Percentiles rank a stretch among this genome's conserved stretches.
Evolutionary conservation across 2,113 vertebrate species (phyloP).

Genomic region (Lethenteron camtschaticum): DNA sequence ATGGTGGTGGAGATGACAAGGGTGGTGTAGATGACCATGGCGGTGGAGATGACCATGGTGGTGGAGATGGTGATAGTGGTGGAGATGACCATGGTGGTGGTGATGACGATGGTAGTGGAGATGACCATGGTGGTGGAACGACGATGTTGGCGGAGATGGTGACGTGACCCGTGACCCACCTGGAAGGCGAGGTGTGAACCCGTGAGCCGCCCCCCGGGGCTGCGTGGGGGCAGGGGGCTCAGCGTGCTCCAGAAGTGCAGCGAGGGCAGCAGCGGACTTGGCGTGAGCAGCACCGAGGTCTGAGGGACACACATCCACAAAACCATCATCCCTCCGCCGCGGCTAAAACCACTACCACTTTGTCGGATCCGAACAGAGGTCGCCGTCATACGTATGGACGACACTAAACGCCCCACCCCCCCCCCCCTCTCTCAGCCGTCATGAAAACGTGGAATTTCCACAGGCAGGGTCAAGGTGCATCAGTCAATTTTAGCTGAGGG

Average conservation of each 20-base stretch:
- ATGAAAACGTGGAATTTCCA: background rate
- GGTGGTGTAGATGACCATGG: no score
- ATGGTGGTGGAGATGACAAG: no score
- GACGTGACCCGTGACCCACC: constrained; percentile 30
- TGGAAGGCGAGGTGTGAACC: constrained; percentile 70
- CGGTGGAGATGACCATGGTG: no score
- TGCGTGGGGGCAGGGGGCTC: constrained; percentile 70
- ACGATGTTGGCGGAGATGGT: no score
- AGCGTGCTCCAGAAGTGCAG: constrained; percentile 98
- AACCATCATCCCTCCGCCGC: no score
- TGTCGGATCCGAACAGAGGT: background rate
- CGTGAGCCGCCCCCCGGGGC: constrained; percentile 64
- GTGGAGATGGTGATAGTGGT: no score
- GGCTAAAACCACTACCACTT: no score
- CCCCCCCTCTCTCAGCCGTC: background rate
- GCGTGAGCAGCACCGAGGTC: constrained; percentile 82
- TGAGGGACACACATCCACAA: constrained; percentile 16
- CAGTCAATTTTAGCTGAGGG: background rate
- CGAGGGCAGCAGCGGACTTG: constrained; percentile 76
- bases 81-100: no score
- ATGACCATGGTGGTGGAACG: no score
- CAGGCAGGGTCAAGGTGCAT: background rate
- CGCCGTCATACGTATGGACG: background rate
- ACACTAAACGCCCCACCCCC: background rate
- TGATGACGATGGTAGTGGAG: no score